Base-by-base conservation (phyloP, 2,797 vertebrate species). In the Acropternis orthonyx region DNA sequence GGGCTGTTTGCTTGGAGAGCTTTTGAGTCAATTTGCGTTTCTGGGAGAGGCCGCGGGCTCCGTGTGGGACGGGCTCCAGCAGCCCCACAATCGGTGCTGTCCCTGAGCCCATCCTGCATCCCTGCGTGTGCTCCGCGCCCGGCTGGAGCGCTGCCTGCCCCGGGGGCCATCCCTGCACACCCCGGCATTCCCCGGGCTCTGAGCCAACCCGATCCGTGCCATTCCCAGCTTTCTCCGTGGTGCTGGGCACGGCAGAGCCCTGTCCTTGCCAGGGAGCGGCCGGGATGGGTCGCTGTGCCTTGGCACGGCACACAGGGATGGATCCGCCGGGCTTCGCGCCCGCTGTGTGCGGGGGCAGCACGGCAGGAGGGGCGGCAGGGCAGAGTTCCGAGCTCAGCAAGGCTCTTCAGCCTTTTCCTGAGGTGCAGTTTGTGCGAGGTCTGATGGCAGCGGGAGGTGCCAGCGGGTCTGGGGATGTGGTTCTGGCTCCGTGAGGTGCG, bases 381-480 rank as follows among this genome's bases (percentile, higher is more conserved):
- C 7, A 5, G 4, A 46, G 27, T 16, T 52, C 24, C 37, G 30
- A 21, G 8, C 15, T 63, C 43, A 37, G 22, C 14, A 18, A 21
- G 52, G 54, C 6, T 71, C 32, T 66, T 15, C 4, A 23, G 5
- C 8, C 3, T 10, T 9, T n/a, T 39, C 66, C 4, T 8, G 26
- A 14, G 19, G 69, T 19, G 44, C 0, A 0, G 4, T 59, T 77
- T 52, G 36, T 3, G 15, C 0, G 3, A 48, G 63, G n/a, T 14
- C 12, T 23, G 21, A 27, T 0, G 2, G 14, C 0, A 0, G 0
- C 8, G 23, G 32, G n/a, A 37, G 55, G 32, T 12, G 36, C 21
- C 3, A 4, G 10, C 10, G 8, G 27, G 32, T 8, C 3, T 2
- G 30, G 19, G 8, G 6, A 4, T 5, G 14, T 0, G 0, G 2